Base-by-base conservation (phyloP, 2,797 vertebrate genomes). In the Oreortyx pictus region DNA sequence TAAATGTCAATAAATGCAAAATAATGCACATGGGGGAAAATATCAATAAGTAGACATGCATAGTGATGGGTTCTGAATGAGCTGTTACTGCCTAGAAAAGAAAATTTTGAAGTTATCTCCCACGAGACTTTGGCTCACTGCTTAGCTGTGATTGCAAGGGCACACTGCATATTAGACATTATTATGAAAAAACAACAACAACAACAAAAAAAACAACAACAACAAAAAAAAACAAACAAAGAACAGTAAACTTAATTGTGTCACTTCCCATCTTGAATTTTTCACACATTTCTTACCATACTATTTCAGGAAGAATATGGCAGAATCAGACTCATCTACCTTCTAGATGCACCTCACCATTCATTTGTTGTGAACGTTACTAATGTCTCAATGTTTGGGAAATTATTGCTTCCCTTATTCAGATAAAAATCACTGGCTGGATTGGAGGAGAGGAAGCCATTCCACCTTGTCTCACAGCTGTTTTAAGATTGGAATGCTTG, bases 61-160 rank as follows among this genome's bases (percentile, higher is more conserved):
- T 24, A 80, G 35, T 50, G 65, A 72, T 31, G 22, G 75, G 65
- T 79, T 52, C 22, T 61, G 81, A 92, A 84, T 75, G 16, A 84
- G 62, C 27, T 75, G 37, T 54, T 90, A 24, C 50, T 61, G n/a
- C 49, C 75, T 75, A 82, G 37, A 81, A 89, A 83, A 75, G 29
- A 8, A 72, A 81, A 9, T 27, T 78, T 68, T 61, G 54, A 31
- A 79, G 29, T 19, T 89, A 35, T 17, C 24, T 84, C 54, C 86
- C 33, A 60, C 76, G 75, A 86, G 78, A 72, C 22, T 33, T 44
- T 54, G 47, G 15, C 31, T 54, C 37, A 49, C 19, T 46, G 46
- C 31, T 62, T 39, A 56, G 47, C 47, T 94, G 59, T 73, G 33
- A n/a, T 59, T n/a, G 47, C n/a, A 77, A 92, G 79, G 72, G 52